phyloP scores from a whole-genome alignment of 1,140 invertebrate genomes.

The Lordiphosa mommai region DNA sequence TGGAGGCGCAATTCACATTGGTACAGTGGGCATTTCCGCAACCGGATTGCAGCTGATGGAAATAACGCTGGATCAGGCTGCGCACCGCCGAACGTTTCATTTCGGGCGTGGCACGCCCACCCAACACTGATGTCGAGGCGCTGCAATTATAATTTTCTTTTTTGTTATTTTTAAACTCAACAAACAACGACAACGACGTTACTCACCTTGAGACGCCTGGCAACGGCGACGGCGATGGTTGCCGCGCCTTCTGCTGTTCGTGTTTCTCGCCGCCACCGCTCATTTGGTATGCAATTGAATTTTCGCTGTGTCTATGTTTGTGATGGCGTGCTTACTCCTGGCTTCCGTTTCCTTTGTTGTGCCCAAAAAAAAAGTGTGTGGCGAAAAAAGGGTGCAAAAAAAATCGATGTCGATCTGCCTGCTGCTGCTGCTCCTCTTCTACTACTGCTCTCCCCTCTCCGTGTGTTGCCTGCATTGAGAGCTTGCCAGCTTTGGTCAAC shows the following conservation, averaged over 20 bases:
- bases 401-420: slow-evolving; percentile 73
- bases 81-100: slow-evolving; percentile 94
- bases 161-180: background rate
- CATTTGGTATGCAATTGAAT: slow-evolving; percentile 24
- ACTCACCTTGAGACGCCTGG: slow-evolving; percentile 62
- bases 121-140: slow-evolving; percentile 45
- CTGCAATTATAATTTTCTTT: slow-evolving; percentile 15
- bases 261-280: slow-evolving; percentile 47
- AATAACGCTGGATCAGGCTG: slow-evolving; percentile 94
- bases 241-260: slow-evolving; percentile 44
- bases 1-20: slow-evolving; percentile 93
- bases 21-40: slow-evolving; percentile 92
- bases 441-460: slow-evolving; percentile 3
- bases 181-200: background rate
- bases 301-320: slow-evolving; percentile 3
- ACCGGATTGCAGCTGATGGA: slow-evolving; percentile 94
- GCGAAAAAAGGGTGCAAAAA: slow-evolving; percentile 66
- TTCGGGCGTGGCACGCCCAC: slow-evolving; percentile 80
- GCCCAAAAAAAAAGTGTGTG: slow-evolving; percentile 22
- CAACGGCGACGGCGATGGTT: slow-evolving; percentile 42
- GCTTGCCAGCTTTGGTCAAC: background rate
- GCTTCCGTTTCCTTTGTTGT: slow-evolving; percentile 23
- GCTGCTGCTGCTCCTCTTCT: slow-evolving; percentile 23
- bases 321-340: background rate
- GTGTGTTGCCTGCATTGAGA: background rate